Evolutionary conservation across 2,797 vertebrate species (phyloP), one percentile per base, ranked within the genome.

Genomic region (Chaunax sp.): DNA sequence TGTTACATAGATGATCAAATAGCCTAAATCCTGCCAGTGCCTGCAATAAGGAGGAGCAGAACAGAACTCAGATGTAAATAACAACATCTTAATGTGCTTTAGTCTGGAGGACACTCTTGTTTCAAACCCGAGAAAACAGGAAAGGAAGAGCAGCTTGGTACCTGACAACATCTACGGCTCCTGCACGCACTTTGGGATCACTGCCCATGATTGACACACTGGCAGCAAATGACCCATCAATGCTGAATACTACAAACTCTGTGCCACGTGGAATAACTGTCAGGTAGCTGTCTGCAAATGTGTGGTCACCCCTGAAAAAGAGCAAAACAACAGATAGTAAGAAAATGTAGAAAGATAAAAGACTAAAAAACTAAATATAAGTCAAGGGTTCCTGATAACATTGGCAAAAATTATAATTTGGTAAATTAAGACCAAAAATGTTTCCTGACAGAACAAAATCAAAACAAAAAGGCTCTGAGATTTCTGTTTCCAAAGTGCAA

Each of bases 161-260:
- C 98, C 98, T 97, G 84, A 99, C 98, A 13, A 99, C 98, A 0
- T 99, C 98, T 43, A 99, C 98, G 0, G 98, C 98, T 75, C 98
- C 98, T 0, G 98, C 96, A 0, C 98, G 92, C 72, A 99, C 98
- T 93, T 99, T 99, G 67, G 98, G 98, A 86, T 99, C 98, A 0
- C 97, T 99, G 80, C 98, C 98, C 98, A 99, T 99, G 90, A 99
- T 98, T 10, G 98, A 99, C n/a, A 99, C 98, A 0, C 98, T 99
- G 88, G 98, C 98, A 1, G 98, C 98, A 23, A 99, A 99, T 59
- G 98, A 99, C 49, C 98, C 98, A 0, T 99, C 98, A 0, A 99
- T 99, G 82, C 98, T 99, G 94, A 99, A 99, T 47, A 97, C 98
- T 82, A 99, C 98, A 8, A 98, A 98, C 89, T 99, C 98, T 0